Base-by-base conservation (phyloP, 1,140 invertebrate species). In the Bombus pascuorum region DNA sequence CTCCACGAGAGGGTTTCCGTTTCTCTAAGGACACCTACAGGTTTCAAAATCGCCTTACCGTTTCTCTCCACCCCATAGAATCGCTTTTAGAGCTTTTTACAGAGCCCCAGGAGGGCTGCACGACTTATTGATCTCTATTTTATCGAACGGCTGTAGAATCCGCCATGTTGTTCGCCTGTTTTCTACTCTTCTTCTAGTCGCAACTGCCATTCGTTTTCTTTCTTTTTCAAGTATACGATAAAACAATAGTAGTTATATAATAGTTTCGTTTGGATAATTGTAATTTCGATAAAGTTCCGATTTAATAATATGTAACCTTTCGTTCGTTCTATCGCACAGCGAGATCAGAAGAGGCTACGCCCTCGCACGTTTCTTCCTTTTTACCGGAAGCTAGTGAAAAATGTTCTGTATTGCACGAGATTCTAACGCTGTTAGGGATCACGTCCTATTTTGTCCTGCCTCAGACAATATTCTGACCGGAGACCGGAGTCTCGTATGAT, bases 121-220 rank as follows among this genome's bases (percentile, higher is more conserved):
- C 53, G 25, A 37, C 12, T 37, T 15, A 39, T 76, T 34, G 47
- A 59, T 59, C 53, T 57, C 34, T n/a, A 15, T 10, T 76, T 66
- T 32, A 34, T n/a, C 42, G 39, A 71, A n/a, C 77, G n/a, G 37
- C 9, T 44, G 75, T 75, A 62, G 65, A 62, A 53, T 81, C 59
- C 34, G 37, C 34, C 18, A 77, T 76, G 65, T 74, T 42, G 65
- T 72, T 42, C 3, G 10, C 15, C 68, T 42, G 32, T 72, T 39
- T 34, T 53, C 18, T 76, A 83, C 72, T 86, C 72, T 73, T 82
- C 75, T 86, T 83, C 75, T 86, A 88, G 74, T 88, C 66, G 76
- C 62, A 62, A 87, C 66, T 83, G 82, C 77, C 87, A 85, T 85
- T 89, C 82, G 42, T 74, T 81, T 81, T 74, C 25, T 76, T 76